Percentiles rank a stretch among this genome's conserved stretches.
Conservation (phyloP, 2,888 invertebrate species). For the Prosopocoilus inquinatus region DNA sequence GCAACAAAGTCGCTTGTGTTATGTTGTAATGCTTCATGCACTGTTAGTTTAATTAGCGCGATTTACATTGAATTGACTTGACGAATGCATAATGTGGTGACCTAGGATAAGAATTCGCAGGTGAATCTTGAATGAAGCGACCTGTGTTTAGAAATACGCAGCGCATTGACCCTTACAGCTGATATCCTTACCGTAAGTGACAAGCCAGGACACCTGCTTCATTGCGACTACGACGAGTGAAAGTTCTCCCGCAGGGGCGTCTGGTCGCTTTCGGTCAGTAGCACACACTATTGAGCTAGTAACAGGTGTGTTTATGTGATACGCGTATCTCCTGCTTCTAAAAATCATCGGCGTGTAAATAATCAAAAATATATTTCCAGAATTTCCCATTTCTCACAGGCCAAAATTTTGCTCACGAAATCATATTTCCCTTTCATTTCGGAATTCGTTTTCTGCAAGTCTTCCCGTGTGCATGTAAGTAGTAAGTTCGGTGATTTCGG, state of each 20-base stretch:
- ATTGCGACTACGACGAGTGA: slow-evolving; percentile 26
- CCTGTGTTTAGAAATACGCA: slow-evolving; percentile 15
- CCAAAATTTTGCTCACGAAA: background rate
- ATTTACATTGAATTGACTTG: no score
- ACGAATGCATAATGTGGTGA: slow-evolving; percentile 22
- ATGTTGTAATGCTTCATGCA: no score
- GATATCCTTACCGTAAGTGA: slow-evolving; percentile 23
- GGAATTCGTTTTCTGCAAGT: background rate
- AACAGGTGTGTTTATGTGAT: slow-evolving; percentile 34
- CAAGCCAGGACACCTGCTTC: slow-evolving; percentile 30
- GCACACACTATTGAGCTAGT: slow-evolving; percentile 43
- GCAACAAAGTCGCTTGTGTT: no score
- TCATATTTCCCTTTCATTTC: background rate
- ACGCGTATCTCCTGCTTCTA: background rate
- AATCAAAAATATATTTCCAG: background rate
- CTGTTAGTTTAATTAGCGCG: no score
- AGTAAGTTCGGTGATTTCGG: slow-evolving; percentile 16
- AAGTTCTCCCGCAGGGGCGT: slow-evolving; percentile 36
- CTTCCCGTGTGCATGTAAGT: slow-evolving; percentile 8
- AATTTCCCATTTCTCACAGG: background rate
- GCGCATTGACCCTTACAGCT: slow-evolving; percentile 29
- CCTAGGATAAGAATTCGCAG: slow-evolving; percentile 41
- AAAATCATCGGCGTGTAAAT: background rate
- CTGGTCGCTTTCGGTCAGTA: slow-evolving; percentile 41
- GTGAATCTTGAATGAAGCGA: slow-evolving; percentile 44